Evolutionary conservation across 2,113 vertebrate genomes (phyloP), one percentile per base, ranked within the genome.

Genomic region (Ophiodon elongatus): DNA sequence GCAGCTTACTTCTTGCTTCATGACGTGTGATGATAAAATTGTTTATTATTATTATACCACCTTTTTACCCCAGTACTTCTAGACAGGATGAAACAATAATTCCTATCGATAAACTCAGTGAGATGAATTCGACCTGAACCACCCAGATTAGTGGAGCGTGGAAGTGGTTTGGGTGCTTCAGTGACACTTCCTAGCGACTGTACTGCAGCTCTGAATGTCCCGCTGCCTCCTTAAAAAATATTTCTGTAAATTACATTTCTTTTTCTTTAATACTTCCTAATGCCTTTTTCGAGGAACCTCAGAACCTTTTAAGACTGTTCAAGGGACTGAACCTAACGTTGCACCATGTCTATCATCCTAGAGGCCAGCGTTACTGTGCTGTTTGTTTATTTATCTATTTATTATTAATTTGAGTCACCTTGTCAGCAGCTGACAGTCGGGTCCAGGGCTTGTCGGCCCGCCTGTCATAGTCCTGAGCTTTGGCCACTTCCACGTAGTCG

Each of bases 371-470:
- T 6, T 27, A 54, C 43, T 39, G 19, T 59, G n/a, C 37, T 33
- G 52, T 15, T 8, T 2, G 33, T 57, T n/a, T n/a, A n/a, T n/a
- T n/a, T n/a, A n/a, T n/a, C n/a, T n/a, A n/a, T n/a, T n/a, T n/a
- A n/a, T n/a, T n/a, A n/a, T n/a, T n/a, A n/a, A n/a, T n/a, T 11
- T 29, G n/a, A 17, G 27, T 15, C 92, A 98, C 98, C 97, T 99
- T 99, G 80, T 99, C 98, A 79, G 98, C 96, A 64, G 98, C 98
- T 27, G 98, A 99, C 85, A 99, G 96, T 73, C 98, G 91, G 8
- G 98, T 99, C 98, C 98, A 99, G 4, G 98, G 98, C 83, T 99
- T 99, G 93, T 99, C 98, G 0, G 98, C 97, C 70, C 98, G 91
- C 74, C 98, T 93, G 96, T 99, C 98, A 0, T 99, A 99, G 95